Percentiles rank a stretch among this genome's conserved stretches.
Conservation (phyloP, 1,140 invertebrate species). For the Saxidomus purpurata region DNA sequence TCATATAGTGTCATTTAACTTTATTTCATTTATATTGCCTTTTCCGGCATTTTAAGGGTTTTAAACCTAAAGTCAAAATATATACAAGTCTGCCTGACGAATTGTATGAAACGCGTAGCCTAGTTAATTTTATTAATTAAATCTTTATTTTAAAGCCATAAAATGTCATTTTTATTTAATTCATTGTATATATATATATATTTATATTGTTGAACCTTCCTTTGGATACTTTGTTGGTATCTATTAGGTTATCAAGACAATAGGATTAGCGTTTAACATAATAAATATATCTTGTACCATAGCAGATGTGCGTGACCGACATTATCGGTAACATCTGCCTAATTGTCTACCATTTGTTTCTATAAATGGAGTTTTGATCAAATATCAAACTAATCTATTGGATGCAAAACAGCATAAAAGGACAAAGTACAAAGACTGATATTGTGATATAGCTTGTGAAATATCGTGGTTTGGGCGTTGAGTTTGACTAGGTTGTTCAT, state of each 20-base stretch:
- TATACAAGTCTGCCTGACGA: too few relatives aligned
- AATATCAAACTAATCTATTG: constrained; percentile 10
- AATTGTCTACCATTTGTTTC: constrained; percentile 32
- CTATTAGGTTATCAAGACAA: neutral
- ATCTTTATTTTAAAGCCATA: too few relatives aligned
- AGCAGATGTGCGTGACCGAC: neutral
- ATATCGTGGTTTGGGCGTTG: neutral
- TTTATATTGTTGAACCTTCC: neutral
- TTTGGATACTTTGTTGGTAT: neutral
- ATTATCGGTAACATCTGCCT: constrained; percentile 6
- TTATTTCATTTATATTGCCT: too few relatives aligned
- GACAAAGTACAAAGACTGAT: neutral
- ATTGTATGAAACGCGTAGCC: too few relatives aligned
- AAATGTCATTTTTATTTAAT: too few relatives aligned
- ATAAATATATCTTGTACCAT: neutral
- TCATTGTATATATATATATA: too few relatives aligned
- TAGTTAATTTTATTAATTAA: too few relatives aligned
- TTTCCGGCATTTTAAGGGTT: too few relatives aligned
- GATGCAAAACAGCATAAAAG: neutral
- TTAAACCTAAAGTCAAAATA: too few relatives aligned
- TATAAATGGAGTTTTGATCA: neutral
- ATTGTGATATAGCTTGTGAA: neutral
- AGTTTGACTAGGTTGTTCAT: neutral
- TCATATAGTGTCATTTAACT: too few relatives aligned
- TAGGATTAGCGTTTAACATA: neutral